Base-by-base conservation (phyloP, 2,113 vertebrate species). In the Lipotes vexillifer region DNA sequence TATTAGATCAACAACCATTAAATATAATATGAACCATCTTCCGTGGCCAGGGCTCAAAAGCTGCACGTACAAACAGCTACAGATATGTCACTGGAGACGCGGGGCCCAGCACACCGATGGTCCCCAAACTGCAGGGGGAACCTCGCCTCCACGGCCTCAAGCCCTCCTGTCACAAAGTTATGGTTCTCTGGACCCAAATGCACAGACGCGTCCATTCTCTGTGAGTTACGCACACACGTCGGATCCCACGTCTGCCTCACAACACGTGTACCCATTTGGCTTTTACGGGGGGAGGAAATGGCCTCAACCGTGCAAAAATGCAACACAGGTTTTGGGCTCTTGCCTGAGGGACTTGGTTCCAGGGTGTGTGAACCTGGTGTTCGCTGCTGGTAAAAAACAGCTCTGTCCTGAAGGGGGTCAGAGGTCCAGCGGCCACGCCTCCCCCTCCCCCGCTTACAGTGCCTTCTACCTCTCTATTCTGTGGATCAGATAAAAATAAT, bases 21-120 rank as follows among this genome's bases (percentile, higher is more conserved):
- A 80, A 55, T 33, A 90, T 97, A 98, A 98, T 94, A 38, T 36
- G 94, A 98, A 98, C 74, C 87, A 97, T 92, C 74, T 92, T 92
- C 78, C 36, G 12, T 38, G 71, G 96, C 66, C 61, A 33, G 12
- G 23, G 52, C 46, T 69, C 96, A 95, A 57, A 46, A 46, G 85
- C 86, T 94, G 75, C 18, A 88, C 66, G 81, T 21, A 71, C 63
- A 92, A 90, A 72, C 85, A 89, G 93, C 71, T 94, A 95, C 69
- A 66, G n/a, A 80, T 33, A 36, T 55, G 85, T 44, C 17, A 12
- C 14, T 18, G 91, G 87, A 46, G 69, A 23, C 3, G 14, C 6
- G 33, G 41, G 61, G 25, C 88, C 87, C 36, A 23, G n/a, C 23
- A 63, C 38, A 13, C 29, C 0, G 25, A 0, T 23, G 4, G 69